Evolutionary conservation across 2,113 vertebrate species (phyloP).

Genomic region (Aspidoscelis tigris): DNA sequence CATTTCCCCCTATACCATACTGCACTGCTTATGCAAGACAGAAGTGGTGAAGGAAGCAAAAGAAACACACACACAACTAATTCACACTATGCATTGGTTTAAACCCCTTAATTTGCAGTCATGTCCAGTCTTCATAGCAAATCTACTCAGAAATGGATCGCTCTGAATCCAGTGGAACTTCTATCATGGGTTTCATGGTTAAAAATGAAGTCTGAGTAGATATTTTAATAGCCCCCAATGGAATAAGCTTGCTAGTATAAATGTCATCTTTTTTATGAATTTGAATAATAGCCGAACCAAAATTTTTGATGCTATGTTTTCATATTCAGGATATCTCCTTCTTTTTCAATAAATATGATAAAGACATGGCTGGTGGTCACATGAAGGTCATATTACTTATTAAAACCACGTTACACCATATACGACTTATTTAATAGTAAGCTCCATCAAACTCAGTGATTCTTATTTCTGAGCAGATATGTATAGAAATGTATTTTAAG

Average conservation of each 20-base stretch:
- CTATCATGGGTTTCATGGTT: neutral
- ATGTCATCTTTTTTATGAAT: neutral
- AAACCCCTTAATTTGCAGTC: neutral
- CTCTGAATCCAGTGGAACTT: neutral
- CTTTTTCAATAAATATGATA: slow-evolving; percentile 47
- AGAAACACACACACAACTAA: no score
- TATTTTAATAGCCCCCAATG: slow-evolving; percentile 3
- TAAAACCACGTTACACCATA: neutral
- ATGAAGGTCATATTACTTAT: slow-evolving; percentile 46
- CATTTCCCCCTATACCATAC: neutral
- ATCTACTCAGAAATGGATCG: neutral
- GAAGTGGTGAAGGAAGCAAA: neutral
- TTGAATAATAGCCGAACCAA: neutral
- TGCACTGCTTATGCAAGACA: neutral
- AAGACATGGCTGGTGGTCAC: slow-evolving; percentile 37
- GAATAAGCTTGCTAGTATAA: neutral
- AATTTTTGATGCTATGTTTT: neutral
- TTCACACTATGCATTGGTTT: neutral
- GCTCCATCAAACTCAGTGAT: neutral
- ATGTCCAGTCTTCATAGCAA: neutral
- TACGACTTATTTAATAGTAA: neutral
- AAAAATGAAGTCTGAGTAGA: neutral
- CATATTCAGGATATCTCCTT: slow-evolving; percentile 39
- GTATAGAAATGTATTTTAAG: slow-evolving; percentile 54
- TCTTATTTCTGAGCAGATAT: slow-evolving; percentile 8